phyloP scores from a whole-genome alignment of 2,113 vertebrate genomes.

The Isurus oxyrinchus region DNA sequence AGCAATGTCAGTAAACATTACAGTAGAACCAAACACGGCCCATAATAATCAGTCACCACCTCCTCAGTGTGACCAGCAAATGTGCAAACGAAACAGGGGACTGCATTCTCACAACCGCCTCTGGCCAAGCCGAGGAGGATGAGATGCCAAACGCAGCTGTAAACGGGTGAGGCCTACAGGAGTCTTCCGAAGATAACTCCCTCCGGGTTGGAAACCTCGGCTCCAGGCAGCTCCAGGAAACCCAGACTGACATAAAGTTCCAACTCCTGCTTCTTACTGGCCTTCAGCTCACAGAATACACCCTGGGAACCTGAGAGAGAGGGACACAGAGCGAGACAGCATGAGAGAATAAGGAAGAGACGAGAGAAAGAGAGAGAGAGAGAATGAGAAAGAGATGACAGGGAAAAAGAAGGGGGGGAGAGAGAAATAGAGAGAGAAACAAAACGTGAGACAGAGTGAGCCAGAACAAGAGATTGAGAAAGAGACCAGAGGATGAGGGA shows the following conservation, averaged over 20 bases:
- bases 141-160: no score
- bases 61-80: not conserved
- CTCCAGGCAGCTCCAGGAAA: slow-evolving; percentile 67
- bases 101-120: not conserved
- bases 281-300: slow-evolving; percentile 73
- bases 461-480: not conserved
- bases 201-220: slow-evolving; percentile 56
- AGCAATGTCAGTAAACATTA: not conserved
- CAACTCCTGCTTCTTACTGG: slow-evolving; percentile 59
- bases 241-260: slow-evolving; percentile 72
- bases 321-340: accelerated
- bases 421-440: not conserved
- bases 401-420: not conserved
- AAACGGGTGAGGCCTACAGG: slow-evolving; percentile 51
- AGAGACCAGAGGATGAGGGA: no score
- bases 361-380: not conserved
- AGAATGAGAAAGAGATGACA: not conserved
- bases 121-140: not conserved
- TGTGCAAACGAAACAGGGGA: not conserved
- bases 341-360: not conserved
- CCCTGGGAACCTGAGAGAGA: slow-evolving; percentile 62
- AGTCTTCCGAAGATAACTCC: slow-evolving; percentile 65
- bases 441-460: not conserved
- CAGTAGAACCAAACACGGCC: not conserved
- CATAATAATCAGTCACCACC: not conserved